Evolutionary conservation across 2,113 vertebrate genomes (phyloP).

Genomic region (Otolemur garnettii): DNA sequence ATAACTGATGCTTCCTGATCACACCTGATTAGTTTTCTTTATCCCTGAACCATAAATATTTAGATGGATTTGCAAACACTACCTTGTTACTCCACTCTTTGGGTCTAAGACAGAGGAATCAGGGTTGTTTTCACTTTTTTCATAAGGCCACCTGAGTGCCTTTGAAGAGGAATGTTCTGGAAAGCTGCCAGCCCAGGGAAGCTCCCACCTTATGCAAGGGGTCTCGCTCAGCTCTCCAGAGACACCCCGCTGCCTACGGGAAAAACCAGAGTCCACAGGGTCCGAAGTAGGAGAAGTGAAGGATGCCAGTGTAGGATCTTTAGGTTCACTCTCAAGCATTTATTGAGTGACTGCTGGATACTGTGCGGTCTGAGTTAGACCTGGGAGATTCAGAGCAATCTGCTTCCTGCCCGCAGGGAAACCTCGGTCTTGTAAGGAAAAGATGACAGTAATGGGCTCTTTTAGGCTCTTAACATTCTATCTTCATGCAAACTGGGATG

Average conservation of each 20-base stretch:
- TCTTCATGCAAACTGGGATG: not conserved
- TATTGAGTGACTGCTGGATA: not conserved
- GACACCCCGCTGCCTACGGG: rapidly evolving
- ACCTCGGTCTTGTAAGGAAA: not conserved
- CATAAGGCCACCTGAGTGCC: rapidly evolving
- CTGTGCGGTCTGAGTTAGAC: rapidly evolving
- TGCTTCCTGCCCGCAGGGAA: not conserved
- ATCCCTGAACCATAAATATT: too few relatives aligned
- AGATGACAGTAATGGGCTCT: rapidly evolving
- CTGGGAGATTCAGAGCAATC: too few relatives aligned
- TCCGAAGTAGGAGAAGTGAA: not conserved
- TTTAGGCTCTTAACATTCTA: not conserved
- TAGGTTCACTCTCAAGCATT: rapidly evolving
- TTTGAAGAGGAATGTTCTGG: rapidly evolving
- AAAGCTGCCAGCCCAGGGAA: rapidly evolving
- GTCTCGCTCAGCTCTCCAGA: rapidly evolving
- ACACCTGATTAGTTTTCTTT: not conserved
- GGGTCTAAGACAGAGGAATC: rapidly evolving
- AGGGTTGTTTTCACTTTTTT: not conserved
- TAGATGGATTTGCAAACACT: not conserved
- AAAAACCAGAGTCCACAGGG: rapidly evolving
- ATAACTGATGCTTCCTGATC: rapidly evolving
- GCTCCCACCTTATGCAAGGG: rapidly evolving
- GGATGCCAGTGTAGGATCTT: rapidly evolving
- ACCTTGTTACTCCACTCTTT: not conserved